phyloP scores from a whole-genome alignment of 2,113 vertebrate species.

The Carassius auratus region DNA sequence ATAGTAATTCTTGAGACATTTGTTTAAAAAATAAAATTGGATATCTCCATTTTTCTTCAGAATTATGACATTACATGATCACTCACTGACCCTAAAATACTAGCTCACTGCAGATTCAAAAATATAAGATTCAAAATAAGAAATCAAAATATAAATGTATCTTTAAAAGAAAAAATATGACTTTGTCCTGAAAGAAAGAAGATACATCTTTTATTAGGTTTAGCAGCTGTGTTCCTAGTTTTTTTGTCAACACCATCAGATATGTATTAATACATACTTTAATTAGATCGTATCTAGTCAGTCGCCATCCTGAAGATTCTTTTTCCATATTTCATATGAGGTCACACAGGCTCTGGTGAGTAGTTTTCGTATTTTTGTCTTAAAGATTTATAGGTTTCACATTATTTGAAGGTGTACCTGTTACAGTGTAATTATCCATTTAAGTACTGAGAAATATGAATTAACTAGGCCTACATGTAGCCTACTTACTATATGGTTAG shows the following conservation, averaged over 20 bases:
- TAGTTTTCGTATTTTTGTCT: neutral
- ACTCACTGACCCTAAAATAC: neutral
- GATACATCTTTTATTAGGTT: neutral
- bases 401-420: too few species aligned
- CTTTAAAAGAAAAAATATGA: neutral
- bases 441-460: too few species aligned
- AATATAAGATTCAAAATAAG: neutral
- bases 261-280: neutral
- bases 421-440: too few species aligned
- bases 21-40: too few species aligned
- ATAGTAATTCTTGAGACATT: too few species aligned
- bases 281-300: neutral
- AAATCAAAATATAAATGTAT: neutral
- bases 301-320: neutral
- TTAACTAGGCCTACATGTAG: too few species aligned
- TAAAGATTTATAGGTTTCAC: too few species aligned
- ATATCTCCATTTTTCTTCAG: neutral
- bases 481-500: too few species aligned
- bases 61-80: neutral
- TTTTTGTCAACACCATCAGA: conserved; percentile 1
- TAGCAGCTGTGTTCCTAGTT: neutral
- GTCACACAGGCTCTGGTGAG: neutral
- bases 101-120: neutral
- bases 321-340: neutral
- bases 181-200: neutral